Evolutionary conservation across 2,797 vertebrate genomes (phyloP).

Genomic region (Gallinago nigripennis): DNA sequence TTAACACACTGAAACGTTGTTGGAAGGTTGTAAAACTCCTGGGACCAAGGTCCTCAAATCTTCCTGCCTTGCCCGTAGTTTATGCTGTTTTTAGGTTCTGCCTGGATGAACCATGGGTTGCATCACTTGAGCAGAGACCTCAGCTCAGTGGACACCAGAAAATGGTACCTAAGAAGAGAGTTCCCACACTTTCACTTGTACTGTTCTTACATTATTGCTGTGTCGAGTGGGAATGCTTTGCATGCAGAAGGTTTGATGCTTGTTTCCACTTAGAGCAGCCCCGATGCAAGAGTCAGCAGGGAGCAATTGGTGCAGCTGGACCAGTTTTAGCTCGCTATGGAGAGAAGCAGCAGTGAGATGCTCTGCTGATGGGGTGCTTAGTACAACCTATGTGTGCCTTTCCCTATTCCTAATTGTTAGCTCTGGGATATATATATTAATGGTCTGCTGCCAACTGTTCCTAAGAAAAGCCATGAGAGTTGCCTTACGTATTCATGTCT

Average conservation of each 20-base stretch:
- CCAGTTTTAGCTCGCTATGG: background rate
- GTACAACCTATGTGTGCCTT: background rate
- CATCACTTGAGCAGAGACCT: background rate
- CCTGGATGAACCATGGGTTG: background rate
- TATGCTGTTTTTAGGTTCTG: background rate
- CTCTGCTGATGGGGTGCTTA: background rate
- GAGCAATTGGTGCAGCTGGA: background rate
- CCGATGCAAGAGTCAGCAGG: background rate
- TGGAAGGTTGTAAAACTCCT: background rate
- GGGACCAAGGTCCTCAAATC: background rate
- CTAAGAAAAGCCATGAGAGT: background rate
- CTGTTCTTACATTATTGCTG: background rate
- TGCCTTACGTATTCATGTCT: background rate
- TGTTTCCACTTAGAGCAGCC: background rate
- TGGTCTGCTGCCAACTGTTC: background rate
- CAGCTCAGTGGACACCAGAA: background rate
- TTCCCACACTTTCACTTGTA: background rate
- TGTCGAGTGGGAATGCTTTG: background rate
- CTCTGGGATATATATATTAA: background rate
- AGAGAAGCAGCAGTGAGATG: background rate
- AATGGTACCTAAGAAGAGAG: background rate
- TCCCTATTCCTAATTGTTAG: background rate
- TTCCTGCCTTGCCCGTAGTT: rapidly evolving
- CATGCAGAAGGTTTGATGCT: background rate
- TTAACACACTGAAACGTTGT: background rate